Base-by-base conservation (phyloP, 2,888 invertebrate genomes). In the Rosalia funebris region DNA sequence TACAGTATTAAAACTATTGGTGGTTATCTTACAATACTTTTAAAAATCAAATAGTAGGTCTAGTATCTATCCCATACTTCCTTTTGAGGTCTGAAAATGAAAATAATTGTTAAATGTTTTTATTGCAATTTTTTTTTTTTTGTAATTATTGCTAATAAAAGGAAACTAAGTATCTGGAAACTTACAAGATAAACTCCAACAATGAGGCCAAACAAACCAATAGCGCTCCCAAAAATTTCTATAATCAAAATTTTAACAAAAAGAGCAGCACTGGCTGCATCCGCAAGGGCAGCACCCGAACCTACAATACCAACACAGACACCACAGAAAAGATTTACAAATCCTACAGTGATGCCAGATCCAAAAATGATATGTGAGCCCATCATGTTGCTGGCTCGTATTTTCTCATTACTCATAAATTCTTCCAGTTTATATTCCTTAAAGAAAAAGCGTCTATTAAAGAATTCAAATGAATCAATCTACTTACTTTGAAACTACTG, bases 201-300 rank as follows among this genome's bases (percentile, higher is more conserved):
- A 82, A 99, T 99, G 57, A 99, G 88, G 60, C 98, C 98, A 82
- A 99, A 99, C 14, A 99, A 88, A 77, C 99, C 99, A 79, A 99
- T 98, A 75, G 98, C 99, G 77, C 96, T 96, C 55, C 97, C 98
- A 78, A 99, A 99, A 83, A 99, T 99, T 84, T 99, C 99, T 46
- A 99, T 92, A 81, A 99, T 98, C 52, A 99, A 88, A 81, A 99
- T 96, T 83, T 98, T 98, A 50, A 99, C 98, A 77, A 99, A 99
- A 4, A 99, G 87, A 3, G 93, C 89, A n/a, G 95, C 89, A 79
- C 98, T 97, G 20, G 98, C 98, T 25, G 99, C 98, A 84, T 99
- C 99, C 54, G 98, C 91, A n/a, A 99, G 87, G 10, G 99, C 99
- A 45, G 98, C 98, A 66, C 98, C 98, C 2, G 98, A 98, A 16